Percentiles rank a stretch among this genome's conserved stretches.
These are phyloP conservation scores for Scolanthus callimorphus DNA, from an alignment of 92 coral and sea anemone species.

Conservation along the genomic window DNA sequence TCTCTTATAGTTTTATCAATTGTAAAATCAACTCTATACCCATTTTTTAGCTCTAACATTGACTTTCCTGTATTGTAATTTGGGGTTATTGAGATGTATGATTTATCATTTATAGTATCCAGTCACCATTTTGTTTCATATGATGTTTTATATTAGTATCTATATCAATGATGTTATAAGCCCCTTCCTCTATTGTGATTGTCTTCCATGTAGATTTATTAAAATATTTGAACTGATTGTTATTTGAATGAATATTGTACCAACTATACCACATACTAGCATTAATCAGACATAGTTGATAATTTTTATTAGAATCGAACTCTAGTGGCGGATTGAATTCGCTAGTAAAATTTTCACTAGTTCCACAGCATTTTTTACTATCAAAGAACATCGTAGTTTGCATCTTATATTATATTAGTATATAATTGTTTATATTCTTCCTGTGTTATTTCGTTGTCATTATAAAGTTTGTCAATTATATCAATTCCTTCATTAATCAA, in stretches of 20 bases:
- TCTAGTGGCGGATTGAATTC: conserved; percentile 3
- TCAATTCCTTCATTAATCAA: conserved; percentile 14
- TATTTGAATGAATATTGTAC: conserved; percentile 10
- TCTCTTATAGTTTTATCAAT: conserved; percentile 7
- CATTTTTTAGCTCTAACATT: conserved; percentile 8
- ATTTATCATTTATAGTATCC: background rate
- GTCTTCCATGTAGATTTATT: conserved; percentile 25
- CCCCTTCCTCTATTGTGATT: background rate
- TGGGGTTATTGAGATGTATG: background rate
- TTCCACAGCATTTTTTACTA: background rate
- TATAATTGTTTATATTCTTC: conserved; percentile 15
- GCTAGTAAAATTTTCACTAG: conserved; percentile 9
- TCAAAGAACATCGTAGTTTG: conserved; percentile 21
- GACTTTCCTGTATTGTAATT: conserved; percentile 12
- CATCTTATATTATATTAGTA: conserved; percentile 12
- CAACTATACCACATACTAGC: conserved; percentile 26
- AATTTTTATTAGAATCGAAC: background rate
- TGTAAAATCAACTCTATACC: conserved; percentile 29
- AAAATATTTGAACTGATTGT: conserved; percentile 28
- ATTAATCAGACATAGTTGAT: conserved; percentile 7
- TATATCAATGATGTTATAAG: conserved; percentile 20
- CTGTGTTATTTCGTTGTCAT: conserved; percentile 11
- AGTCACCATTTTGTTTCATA: conserved; percentile 6
- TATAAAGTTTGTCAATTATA: conserved; percentile 12
- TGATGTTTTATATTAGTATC: conserved; percentile 11